Base-by-base conservation (phyloP, 2,113 vertebrate genomes). In the Phyllostomus discolor region DNA sequence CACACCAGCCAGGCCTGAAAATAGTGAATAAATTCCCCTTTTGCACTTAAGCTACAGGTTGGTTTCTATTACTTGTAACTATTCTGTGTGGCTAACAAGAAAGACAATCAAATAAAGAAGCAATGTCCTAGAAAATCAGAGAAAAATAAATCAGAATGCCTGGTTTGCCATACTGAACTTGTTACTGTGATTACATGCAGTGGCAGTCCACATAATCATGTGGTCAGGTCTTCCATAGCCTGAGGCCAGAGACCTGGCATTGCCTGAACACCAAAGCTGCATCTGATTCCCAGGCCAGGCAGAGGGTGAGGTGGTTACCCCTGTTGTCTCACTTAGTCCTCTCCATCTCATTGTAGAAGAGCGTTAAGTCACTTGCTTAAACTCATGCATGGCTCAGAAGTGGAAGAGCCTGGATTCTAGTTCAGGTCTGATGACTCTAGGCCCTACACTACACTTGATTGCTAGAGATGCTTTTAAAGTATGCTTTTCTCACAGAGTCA, bases 51-150 rank as follows among this genome's bases (percentile, higher is more conserved):
- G 57, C 54, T 91, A 7, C 38, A n/a, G 24, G 33, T 70, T 20
- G 62, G 19, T 88, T 90, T 93, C 28, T 92, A 19, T 72, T 87
- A 10, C 69, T 84, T 83, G 62, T 28, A 43, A 83, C 28, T 38
- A 41, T 57, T 86, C n/a, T 38, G 5, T 38, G 57, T 88, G 64
- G 66, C 48, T 70, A 35, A 84, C 81, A 62, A 41, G 17, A 22
- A 83, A 76, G n/a, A 35, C 3, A 83, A 35, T 69, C 12, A 76
- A 41, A n/a, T 59, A 78, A 70, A 72, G 38, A 80, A 83, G n/a
- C 9, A 28, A 28, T n/a, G 8, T 24, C 35, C 52, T 50, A 82
- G 69, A 84, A 84, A 83, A 41, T 69, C 38, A 59, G 75, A 66
- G 28, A 31, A 43, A 64, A 64, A 28, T 16, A 10, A 66, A 38